Base-by-base conservation (phyloP, 2,113 vertebrate genomes). In the Oncorhynchus gorbuscha region DNA sequence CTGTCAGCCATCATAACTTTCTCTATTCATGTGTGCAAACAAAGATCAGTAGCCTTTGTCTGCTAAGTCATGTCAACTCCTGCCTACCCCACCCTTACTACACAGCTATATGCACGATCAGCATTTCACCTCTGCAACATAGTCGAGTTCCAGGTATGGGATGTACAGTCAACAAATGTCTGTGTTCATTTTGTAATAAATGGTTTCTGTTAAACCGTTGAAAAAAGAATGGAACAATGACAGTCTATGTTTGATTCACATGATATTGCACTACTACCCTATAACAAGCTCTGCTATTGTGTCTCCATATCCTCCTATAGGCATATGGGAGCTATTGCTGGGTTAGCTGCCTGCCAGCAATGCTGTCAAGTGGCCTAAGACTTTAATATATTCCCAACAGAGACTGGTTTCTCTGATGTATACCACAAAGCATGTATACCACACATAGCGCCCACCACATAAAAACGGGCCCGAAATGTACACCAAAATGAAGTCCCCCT, bases 241-340 rank as follows among this genome's bases (percentile, higher is more conserved):
- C 11, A 18, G 16, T 69, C 58, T 55, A 72, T 76, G 71, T 58
- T 73, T 6, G 55, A 18, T 73, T 51, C 72, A 69, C 64, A 30
- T 35, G 58, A 61, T 61, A 20, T 18, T 55, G 3, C 51, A 5
- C 51, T 55, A 18, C 18, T 5, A 61, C 20, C 16, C 16, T 61
- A 61, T 61, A 20, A 61, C 58, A 61, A 55, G 51, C 51, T 55
- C 14, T 61, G 5, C 16, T 7, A 51, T 73, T 69, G 26, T 49
- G 58, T 72, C 4, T 51, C 69, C 69, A 58, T 58, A 62, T 59
- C 16, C 26, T 72, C 55, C 49, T 58, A 35, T 61, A 55, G 74
- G 71, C 74, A 77, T 74, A 68, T 74, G 75, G 72, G 64, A 81
- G 55, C 71, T 64, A 83, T 81, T 76, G 65, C 30, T 22, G 71